phyloP scores from a whole-genome alignment of 2,888 invertebrate species.

The Ornithoptera alexandrae region DNA sequence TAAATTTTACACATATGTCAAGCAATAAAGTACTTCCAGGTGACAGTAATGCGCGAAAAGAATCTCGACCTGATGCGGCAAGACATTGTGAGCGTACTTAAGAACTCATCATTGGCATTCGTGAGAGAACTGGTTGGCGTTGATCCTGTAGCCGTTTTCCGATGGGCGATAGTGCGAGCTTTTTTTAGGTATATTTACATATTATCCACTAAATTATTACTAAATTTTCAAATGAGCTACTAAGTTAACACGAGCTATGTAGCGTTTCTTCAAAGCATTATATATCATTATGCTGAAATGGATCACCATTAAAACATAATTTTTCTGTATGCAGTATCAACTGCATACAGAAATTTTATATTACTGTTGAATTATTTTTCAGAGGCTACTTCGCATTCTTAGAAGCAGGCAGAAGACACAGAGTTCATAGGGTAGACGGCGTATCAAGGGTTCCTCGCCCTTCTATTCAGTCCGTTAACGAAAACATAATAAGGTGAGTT shows the following conservation, averaged over 20 bases:
- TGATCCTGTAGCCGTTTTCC: conserved; percentile 94
- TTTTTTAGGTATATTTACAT: conserved; percentile 82
- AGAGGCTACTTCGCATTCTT: conserved; percentile 94
- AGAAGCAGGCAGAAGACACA: conserved; percentile 87
- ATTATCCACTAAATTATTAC: too few species aligned
- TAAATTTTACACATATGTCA: too few species aligned
- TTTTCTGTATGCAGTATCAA: too few species aligned
- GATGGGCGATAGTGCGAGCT: conserved; percentile 95
- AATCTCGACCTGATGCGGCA: conserved; percentile 96
- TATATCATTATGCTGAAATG: too few species aligned
- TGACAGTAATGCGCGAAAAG: conserved; percentile 95
- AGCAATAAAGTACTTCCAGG: conserved; percentile 60
- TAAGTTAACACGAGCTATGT: too few species aligned
- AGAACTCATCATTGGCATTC: conserved; percentile 95
- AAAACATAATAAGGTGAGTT: conserved; percentile 83
- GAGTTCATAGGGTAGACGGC: conserved; percentile 82
- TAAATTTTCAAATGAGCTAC: too few species aligned
- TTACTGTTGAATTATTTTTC: conserved; percentile 30
- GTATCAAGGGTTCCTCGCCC: conserved; percentile 77
- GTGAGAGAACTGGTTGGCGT: conserved; percentile 95
- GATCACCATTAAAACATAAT: too few species aligned
- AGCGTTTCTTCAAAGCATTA: too few species aligned
- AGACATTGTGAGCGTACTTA: conserved; percentile 95
- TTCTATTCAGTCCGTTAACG: conserved; percentile 84
- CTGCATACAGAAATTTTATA: too few species aligned